These are phyloP conservation scores for Pipistrellus nathusii DNA, from an alignment of 2,797 vertebrate species.

Conservation along the genomic window DNA sequence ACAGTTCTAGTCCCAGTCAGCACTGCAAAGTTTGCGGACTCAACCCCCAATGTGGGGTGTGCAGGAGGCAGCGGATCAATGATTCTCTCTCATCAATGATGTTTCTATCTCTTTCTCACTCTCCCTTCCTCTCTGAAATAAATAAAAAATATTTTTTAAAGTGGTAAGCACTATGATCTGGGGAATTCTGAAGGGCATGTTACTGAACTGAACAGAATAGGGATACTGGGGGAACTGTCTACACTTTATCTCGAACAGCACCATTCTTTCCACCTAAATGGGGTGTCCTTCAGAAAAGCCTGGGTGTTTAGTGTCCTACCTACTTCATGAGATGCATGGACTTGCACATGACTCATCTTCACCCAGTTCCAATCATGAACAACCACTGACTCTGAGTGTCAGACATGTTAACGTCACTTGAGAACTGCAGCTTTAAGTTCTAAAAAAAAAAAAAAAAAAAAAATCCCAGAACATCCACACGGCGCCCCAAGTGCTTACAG, in stretches of 20 bases:
- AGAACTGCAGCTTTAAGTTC: not conserved
- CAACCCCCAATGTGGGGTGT: not conserved
- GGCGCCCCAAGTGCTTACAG: accelerated
- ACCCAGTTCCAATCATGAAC: accelerated
- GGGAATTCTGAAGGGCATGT: accelerated
- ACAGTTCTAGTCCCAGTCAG: not conserved
- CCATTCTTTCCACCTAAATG: not conserved
- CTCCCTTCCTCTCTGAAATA: not conserved
- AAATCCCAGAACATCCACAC: accelerated
- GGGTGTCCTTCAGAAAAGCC: not conserved
- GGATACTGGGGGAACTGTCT: too few species aligned
- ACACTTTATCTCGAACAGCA: not conserved
- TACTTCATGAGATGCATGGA: accelerated
- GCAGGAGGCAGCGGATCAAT: not conserved
- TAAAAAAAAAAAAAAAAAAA: not conserved
- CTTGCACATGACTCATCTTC: accelerated
- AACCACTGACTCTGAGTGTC: accelerated
- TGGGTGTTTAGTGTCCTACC: accelerated
- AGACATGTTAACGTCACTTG: accelerated
- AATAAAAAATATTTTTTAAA: not conserved
- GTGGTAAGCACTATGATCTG: accelerated
- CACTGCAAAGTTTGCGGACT: not conserved
- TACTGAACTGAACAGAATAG: accelerated
- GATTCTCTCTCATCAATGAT: not conserved
- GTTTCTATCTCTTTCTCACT: not conserved